phyloP scores from a whole-genome alignment of 2,888 invertebrate species.

The Perdita meconis region DNA sequence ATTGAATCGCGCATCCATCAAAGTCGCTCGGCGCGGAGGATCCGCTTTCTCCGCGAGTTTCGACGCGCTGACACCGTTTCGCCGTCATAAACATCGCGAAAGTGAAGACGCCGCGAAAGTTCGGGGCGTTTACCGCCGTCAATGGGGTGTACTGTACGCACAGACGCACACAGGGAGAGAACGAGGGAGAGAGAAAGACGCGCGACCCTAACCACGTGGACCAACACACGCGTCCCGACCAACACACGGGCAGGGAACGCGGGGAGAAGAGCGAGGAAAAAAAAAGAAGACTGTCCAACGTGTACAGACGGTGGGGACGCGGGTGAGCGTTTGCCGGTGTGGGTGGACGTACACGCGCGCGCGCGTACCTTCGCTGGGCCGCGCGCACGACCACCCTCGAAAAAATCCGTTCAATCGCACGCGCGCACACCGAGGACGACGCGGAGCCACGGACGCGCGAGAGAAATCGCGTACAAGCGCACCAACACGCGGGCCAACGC shows the following conservation, averaged over 20 bases:
- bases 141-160: constrained; percentile 67
- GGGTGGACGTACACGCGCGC: constrained; percentile 34
- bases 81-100: constrained; percentile 59
- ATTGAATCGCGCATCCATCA: constrained; percentile 12
- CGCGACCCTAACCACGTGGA: constrained; percentile 58
- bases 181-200: too few relatives aligned
- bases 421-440: constrained; percentile 30
- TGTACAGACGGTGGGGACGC: constrained; percentile 38
- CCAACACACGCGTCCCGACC: constrained; percentile 39
- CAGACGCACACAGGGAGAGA: constrained; percentile 21
- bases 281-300: constrained; percentile 70
- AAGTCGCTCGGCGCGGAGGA: not conserved
- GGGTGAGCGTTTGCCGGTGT: constrained; percentile 11
- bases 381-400: constrained; percentile 65
- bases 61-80: constrained; percentile 55
- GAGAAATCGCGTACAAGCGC: constrained; percentile 9
- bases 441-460: constrained; percentile 17
- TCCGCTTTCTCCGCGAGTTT: constrained; percentile 25
- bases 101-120: constrained; percentile 64
- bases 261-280: constrained; percentile 48
- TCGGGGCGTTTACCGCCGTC: constrained; percentile 70
- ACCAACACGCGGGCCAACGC: constrained; percentile 35
- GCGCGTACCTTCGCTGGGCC: constrained; percentile 44
- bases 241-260: too few relatives aligned
- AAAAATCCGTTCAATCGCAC: constrained; percentile 72